Evolutionary conservation across 2,888 invertebrate species (phyloP), one percentile per base, ranked within the genome.

Genomic region (Noctua janthe): DNA sequence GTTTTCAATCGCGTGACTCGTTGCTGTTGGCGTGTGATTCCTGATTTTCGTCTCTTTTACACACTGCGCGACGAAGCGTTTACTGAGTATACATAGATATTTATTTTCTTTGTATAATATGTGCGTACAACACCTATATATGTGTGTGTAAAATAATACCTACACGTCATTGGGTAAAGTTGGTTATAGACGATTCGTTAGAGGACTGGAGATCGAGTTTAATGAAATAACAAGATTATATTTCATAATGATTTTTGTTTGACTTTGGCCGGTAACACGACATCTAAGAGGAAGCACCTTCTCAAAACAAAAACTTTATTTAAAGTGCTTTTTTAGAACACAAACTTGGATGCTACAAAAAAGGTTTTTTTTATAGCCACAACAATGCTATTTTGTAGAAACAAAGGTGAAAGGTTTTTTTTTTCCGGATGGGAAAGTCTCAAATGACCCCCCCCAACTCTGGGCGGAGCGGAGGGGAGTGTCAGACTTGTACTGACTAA

Each of bases 21-120:
- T 85, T 88, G 88, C 80, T 71, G 78, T 80, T 85, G 82, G 79
- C 49, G 83, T 87, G 83, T 87, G 88, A 86, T 85, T 88, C 80
- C 90, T 76, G 83, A 87, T 82, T 84, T 81, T 83, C 82, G 76
- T 80, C 76, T 82, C 70, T 67, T 80, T 84, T 82, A 67, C 78
- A 69, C n/a, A 43, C 29, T 39, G 67, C 35, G 17, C 62, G 29
- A n/a, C 11, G 76, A 74, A 82, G 80, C 84, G 83, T 78, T 78
- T 80, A 87, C 79, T 69, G n/a, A 49, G 70, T 69, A 59, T 23
- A 64, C 5, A 15, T 59, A 62, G 29, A 23, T 73, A 51, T 43
- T 70, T 49, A 71, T 74, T 17, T 56, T 64, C 20, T 74, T 59
- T 23, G n/a, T 69, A 54, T 64, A 43, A 43, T 10, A 10, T 47